Evolutionary conservation across 2,888 invertebrate genomes (phyloP).

Genomic region (Thymelicus lineola): DNA sequence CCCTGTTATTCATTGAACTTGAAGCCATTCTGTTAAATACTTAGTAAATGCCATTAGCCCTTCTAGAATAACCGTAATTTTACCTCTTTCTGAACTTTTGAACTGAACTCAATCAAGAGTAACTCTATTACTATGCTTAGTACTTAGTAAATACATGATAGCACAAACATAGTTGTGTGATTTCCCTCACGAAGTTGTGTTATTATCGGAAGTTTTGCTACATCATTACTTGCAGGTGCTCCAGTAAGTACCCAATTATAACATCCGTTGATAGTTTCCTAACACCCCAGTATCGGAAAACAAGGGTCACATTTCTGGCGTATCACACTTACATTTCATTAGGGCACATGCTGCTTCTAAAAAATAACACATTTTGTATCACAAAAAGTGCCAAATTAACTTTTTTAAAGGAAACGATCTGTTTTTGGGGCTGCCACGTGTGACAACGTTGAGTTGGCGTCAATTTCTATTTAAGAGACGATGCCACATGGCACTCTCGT

Average conservation of each 20-base stretch:
- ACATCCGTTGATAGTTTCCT: slow-evolving; percentile 40
- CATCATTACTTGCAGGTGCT: slow-evolving; percentile 23
- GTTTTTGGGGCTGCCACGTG: slow-evolving; percentile 81
- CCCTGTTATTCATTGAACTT: too few relatives aligned
- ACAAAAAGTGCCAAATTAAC: slow-evolving; percentile 83
- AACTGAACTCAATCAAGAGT: too few relatives aligned
- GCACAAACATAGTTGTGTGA: neutral
- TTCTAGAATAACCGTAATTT: too few relatives aligned
- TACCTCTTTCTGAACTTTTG: too few relatives aligned
- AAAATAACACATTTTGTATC: slow-evolving; percentile 76
- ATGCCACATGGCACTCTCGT: slow-evolving; percentile 75
- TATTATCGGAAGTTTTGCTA: slow-evolving; percentile 3
- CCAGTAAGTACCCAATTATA: slow-evolving; percentile 14
- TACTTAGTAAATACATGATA: too few relatives aligned
- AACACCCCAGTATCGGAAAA: slow-evolving; percentile 65
- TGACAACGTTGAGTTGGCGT: slow-evolving; percentile 66
- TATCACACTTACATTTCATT: slow-evolving; percentile 71
- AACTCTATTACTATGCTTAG: too few relatives aligned
- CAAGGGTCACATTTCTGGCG: slow-evolving; percentile 75
- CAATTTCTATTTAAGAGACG: slow-evolving; percentile 70
- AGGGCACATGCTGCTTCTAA: slow-evolving; percentile 74
- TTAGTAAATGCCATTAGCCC: too few relatives aligned
- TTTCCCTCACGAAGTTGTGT: neutral
- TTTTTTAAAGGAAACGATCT: slow-evolving; percentile 84
- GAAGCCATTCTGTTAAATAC: too few relatives aligned